These are phyloP conservation scores for Empis livida DNA, from an alignment of 2,888 invertebrate species.

Conservation along the genomic window DNA sequence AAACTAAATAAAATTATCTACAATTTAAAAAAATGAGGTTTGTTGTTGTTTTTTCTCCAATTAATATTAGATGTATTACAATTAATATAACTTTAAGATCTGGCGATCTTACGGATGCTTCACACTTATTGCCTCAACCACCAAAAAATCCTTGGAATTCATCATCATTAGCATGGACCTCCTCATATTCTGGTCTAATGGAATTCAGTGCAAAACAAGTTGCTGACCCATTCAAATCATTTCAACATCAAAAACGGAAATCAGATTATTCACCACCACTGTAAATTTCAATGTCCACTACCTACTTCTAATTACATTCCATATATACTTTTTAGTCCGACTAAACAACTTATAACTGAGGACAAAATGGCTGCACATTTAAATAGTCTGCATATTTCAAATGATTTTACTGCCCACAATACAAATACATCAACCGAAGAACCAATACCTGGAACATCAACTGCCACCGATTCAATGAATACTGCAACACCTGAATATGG, in stretches of 20 bases:
- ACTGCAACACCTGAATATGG: neutral
- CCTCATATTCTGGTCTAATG: no score
- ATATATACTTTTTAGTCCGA: constrained; percentile 33
- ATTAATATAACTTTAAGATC: no score
- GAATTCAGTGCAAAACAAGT: no score
- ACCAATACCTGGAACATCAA: neutral
- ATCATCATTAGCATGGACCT: no score
- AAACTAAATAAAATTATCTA: no score
- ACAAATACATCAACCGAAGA: neutral
- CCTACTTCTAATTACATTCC: neutral
- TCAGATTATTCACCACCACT: neutral
- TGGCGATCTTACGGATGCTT: no score
- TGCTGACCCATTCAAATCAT: no score
- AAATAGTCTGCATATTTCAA: constrained; percentile 57
- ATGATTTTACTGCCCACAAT: constrained; percentile 27
- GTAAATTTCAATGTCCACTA: neutral
- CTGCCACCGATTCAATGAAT: neutral
- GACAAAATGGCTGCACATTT: constrained; percentile 75
- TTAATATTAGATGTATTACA: no score
- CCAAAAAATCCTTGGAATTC: no score
- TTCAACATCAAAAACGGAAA: neutral
- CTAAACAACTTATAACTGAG: constrained; percentile 68
- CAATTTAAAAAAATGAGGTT: no score
- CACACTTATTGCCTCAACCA: no score
- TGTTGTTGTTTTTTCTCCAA: no score